Percentiles rank a stretch among this genome's conserved stretches.
Evolutionary conservation across 2,113 vertebrate genomes (phyloP).

Genomic region (Sorex fumeus): DNA sequence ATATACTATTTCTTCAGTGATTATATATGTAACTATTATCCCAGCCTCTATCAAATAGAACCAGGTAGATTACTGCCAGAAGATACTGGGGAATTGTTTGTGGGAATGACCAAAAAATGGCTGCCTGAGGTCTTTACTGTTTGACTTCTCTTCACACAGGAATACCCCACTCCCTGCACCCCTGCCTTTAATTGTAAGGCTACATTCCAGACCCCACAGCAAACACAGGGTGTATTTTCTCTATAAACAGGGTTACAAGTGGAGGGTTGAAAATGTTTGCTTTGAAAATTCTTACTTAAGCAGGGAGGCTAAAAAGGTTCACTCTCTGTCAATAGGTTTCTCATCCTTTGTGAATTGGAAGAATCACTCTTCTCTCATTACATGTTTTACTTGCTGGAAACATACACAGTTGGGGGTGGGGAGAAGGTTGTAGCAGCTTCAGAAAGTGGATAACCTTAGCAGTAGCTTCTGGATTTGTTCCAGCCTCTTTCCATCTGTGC

Average conservation of each 20-base stretch:
- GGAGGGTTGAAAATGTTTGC: constrained; percentile 61
- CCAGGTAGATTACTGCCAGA: not conserved
- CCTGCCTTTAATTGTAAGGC: not conserved
- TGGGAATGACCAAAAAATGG: not conserved
- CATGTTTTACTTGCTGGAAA: not conserved
- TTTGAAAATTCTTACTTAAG: constrained; percentile 70
- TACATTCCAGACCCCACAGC: not conserved
- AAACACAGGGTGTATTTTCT: not conserved
- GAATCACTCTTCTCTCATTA: not conserved
- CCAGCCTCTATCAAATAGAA: not conserved
- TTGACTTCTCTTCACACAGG: not conserved
- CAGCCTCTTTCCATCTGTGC: not conserved
- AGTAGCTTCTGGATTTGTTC: not conserved
- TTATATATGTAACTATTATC: constrained; percentile 4
- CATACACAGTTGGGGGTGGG: no score
- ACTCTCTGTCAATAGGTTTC: constrained; percentile 40
- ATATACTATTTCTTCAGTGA: constrained; percentile 33
- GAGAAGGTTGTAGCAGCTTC: not conserved
- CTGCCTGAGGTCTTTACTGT: not conserved
- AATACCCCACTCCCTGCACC: not conserved
- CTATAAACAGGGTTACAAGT: constrained; percentile 51
- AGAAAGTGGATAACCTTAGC: not conserved
- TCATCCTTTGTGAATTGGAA: constrained; percentile 45
- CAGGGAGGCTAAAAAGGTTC: constrained; percentile 34
- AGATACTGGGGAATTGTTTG: constrained; percentile 17